Evolutionary conservation across 2,888 invertebrate species (phyloP).

Genomic region (Dendrolimus houi): DNA sequence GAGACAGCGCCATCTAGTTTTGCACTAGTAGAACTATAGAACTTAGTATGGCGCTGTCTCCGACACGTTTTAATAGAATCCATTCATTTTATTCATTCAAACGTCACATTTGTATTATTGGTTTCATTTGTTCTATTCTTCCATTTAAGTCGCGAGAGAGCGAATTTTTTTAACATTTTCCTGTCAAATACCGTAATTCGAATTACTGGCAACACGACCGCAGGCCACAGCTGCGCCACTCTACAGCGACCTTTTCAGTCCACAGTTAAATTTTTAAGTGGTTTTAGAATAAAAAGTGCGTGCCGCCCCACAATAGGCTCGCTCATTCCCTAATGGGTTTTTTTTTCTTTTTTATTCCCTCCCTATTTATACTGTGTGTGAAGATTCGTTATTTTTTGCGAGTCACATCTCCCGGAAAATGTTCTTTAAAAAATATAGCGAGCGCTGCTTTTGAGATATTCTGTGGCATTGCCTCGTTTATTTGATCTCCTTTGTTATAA

Average conservation of each 20-base stretch:
- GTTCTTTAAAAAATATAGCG: not conserved
- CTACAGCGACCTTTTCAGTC: not conserved
- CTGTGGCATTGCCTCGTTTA: not conserved
- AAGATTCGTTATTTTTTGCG: not conserved
- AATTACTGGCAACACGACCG: not conserved
- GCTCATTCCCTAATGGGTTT: not conserved
- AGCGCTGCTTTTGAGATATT: not conserved
- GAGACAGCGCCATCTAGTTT: too few species aligned
- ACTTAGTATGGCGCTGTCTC: too few species aligned
- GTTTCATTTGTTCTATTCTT: too few species aligned
- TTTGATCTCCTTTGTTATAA: not conserved
- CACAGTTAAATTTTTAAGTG: slow-evolving; percentile 14
- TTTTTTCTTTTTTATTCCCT: not conserved
- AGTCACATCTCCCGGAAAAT: not conserved
- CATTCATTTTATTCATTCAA: too few species aligned
- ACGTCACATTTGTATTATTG: too few species aligned
- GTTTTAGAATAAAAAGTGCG: slow-evolving; percentile 16
- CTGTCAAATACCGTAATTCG: too few species aligned
- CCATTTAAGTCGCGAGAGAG: too few species aligned
- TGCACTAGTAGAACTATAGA: too few species aligned
- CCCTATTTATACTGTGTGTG: not conserved
- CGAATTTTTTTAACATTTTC: too few species aligned
- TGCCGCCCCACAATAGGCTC: slow-evolving; percentile 1
- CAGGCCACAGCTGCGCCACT: not conserved
- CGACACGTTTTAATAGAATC: too few species aligned